Percentiles rank a stretch among this genome's conserved stretches.
phyloP scores from a whole-genome alignment of 2,888 invertebrate genomes.

The Priocnemis perturbator region DNA sequence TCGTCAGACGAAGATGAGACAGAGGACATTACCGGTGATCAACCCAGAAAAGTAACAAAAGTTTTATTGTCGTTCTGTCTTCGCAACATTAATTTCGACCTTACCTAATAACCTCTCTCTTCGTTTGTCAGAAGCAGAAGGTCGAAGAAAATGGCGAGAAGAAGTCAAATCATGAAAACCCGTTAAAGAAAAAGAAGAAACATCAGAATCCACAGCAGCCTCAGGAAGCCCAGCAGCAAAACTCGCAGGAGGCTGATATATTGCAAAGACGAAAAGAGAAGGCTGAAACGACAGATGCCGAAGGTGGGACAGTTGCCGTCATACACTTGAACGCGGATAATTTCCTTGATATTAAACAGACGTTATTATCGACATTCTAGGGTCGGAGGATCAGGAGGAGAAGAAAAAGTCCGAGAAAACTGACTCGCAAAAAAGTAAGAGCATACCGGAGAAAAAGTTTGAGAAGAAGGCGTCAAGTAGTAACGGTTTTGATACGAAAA shows the following conservation, averaged over 20 bases:
- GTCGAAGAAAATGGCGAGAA: conserved; percentile 72
- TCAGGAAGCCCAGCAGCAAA: conserved; percentile 47
- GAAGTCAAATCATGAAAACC: conserved; percentile 66
- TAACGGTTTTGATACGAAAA: conserved; percentile 65
- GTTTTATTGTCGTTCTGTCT: not conserved
- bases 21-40: conserved; percentile 57
- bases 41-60: conserved; percentile 59
- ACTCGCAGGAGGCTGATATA: conserved; percentile 44
- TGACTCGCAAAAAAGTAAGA: conserved; percentile 46
- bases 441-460: conserved; percentile 47
- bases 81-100: not conserved
- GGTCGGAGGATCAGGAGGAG: conserved; percentile 68
- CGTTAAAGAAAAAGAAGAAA: conserved; percentile 67
- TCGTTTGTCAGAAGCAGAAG: conserved; percentile 72
- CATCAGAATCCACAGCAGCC: conserved; percentile 41
- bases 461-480: conserved; percentile 54
- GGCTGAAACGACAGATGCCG: conserved; percentile 67
- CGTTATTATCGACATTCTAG: conserved; percentile 30
- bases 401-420: conserved; percentile 65
- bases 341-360: conserved; percentile 11
- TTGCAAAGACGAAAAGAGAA: conserved; percentile 64
- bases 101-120: not conserved
- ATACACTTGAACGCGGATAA: not conserved
- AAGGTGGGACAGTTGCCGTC: conserved; percentile 45
- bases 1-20: conserved; percentile 68